Evolutionary conservation across 2,797 vertebrate species (phyloP).

Genomic region (Karalla daura): DNA sequence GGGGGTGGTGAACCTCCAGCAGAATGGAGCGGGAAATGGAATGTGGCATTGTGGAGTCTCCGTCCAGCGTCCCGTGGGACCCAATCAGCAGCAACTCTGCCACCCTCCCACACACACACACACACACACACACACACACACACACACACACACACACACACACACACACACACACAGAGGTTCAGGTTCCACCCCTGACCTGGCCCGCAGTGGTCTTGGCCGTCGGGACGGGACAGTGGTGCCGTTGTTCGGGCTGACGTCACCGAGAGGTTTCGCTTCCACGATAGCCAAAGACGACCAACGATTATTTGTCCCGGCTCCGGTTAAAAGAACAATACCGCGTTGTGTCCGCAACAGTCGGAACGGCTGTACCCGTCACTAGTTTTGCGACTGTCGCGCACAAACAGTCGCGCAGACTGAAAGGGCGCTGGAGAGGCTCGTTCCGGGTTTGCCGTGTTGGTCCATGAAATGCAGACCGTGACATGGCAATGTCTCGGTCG

Average conservation of each 20-base stretch:
- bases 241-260: slow-evolving; percentile 64
- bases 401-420: background rate
- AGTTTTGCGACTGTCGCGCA: slow-evolving; percentile 25
- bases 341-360: background rate
- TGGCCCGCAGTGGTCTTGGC: slow-evolving; percentile 41
- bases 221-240: slow-evolving; percentile 53
- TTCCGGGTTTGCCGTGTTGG: background rate
- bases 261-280: slow-evolving; percentile 25
- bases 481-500: background rate
- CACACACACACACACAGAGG: background rate
- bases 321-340: slow-evolving; percentile 19
- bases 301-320: slow-evolving; percentile 2
- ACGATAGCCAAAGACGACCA: slow-evolving; percentile 16
- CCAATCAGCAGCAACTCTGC: slow-evolving; percentile 27
- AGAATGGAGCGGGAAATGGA: slow-evolving; percentile 68
- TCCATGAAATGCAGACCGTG: slow-evolving; percentile 13
- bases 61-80: slow-evolving; percentile 53
- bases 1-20: slow-evolving; percentile 72
- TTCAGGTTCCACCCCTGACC: slow-evolving; percentile 69
- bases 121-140: background rate
- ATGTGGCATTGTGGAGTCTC: slow-evolving; percentile 70
- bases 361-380: background rate
- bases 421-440: background rate
- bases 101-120: slow-evolving; percentile 26
- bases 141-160: slow-evolving; percentile 22